Evolutionary conservation across 2,113 vertebrate genomes (phyloP).

Genomic region (Pelobates fuscus): DNA sequence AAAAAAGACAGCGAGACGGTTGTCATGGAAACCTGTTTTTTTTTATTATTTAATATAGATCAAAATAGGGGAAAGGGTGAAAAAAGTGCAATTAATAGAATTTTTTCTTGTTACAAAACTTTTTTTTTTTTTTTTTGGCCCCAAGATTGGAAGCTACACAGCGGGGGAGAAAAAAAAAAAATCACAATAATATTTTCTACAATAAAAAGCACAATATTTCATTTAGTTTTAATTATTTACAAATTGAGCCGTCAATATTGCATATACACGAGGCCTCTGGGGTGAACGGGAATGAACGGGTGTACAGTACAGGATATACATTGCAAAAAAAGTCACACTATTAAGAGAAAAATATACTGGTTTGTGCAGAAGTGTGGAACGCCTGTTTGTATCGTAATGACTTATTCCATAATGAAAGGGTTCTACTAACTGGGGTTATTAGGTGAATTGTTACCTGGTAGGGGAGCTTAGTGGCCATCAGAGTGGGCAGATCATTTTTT

Average conservation of each 20-base stretch:
- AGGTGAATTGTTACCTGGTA: too few relatives aligned
- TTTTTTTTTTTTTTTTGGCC: constrained; percentile 11
- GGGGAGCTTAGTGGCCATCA: too few relatives aligned
- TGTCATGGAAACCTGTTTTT: constrained; percentile 13
- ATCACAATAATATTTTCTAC: not conserved
- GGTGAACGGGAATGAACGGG: not conserved
- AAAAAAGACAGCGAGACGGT: not conserved
- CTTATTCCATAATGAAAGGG: too few relatives aligned
- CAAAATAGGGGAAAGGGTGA: constrained; percentile 3
- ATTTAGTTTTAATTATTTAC: constrained; percentile 23
- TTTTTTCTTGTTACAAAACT: constrained; percentile 35
- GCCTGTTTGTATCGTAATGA: too few relatives aligned
- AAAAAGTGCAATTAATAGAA: constrained; percentile 17
- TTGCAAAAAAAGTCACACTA: not conserved
- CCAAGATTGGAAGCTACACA: constrained; percentile 22
- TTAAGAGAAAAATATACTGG: too few relatives aligned
- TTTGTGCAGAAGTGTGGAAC: too few relatives aligned
- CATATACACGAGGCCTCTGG: constrained; percentile 16
- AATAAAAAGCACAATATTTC: constrained; percentile 24
- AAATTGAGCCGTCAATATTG: constrained; percentile 1
- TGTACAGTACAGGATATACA: not conserved
- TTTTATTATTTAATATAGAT: constrained; percentile 46
- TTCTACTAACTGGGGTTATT: too few relatives aligned
- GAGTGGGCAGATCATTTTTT: too few relatives aligned
- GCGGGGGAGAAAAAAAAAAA: not conserved